Evolutionary conservation across 1,140 invertebrate genomes (phyloP), one percentile per base, ranked within the genome.

Genomic region (Chironomus striatipennis): DNA sequence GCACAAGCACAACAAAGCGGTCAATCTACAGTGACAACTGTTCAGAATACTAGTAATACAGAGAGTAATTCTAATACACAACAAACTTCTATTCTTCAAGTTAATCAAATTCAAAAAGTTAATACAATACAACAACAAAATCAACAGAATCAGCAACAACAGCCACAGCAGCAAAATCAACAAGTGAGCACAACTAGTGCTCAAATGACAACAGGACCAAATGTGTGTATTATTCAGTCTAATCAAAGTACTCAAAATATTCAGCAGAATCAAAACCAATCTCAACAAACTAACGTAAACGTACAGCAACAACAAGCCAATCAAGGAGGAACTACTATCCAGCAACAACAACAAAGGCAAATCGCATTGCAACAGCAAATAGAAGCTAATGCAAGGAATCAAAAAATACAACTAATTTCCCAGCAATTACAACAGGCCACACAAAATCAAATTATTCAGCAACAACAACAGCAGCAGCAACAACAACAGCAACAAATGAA

Each of bases 401-500:
- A 83, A 65, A 83, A 84, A 47, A 83, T 84, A 73, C 83, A 85
- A 75, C 83, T 85, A 74, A 85, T 83, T 7, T 84, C 83, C 0
- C 84, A 84, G 65, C 84, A 85, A 67, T 64, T 84, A 5, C 85
- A 85, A 76, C 83, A 84, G 75, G 83, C 83, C 12, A 81, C 79
- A 0, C 83, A 57, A 70, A 73, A 73, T 75, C 75, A 73, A 24
- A 76, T 75, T 43, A 20, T 34, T 4, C 15, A 15, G 12, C 42
- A 10, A n/a, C 21, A 24, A 43, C 76, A 73, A 24, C 77, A 75
- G 47, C 73, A 73, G 20, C 15, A 15, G 12, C 42, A 10, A 6
- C 21, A 24, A 43, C 76, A 76, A 43, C 76, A 75, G 17, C 74
- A 73, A 21, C 78, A 78, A 42, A 76, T 75, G 15, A 77, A 77